Evolutionary conservation across 1,140 invertebrate species (phyloP).

Genomic region (Calycopis cecrops): DNA sequence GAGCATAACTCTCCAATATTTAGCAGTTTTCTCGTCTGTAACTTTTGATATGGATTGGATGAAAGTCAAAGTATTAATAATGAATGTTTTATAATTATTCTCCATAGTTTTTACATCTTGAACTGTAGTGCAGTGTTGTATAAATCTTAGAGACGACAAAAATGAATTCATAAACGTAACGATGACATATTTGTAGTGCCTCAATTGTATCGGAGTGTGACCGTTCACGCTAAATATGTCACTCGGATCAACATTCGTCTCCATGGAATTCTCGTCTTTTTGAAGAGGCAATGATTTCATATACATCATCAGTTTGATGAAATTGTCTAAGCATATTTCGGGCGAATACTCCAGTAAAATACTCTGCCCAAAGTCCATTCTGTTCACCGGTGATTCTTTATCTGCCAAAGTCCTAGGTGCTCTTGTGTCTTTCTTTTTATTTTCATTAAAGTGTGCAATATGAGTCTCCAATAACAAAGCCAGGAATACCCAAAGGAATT

Average conservation of each 20-base stretch:
- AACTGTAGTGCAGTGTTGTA: conserved; percentile 77
- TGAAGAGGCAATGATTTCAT: conserved; percentile 80
- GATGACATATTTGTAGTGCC: conserved; percentile 88
- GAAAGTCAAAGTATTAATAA: conserved; percentile 80
- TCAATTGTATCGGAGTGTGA: conserved; percentile 82
- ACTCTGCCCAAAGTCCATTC: conserved; percentile 82
- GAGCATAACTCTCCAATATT: conserved; percentile 88
- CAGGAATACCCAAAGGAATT: conserved; percentile 87
- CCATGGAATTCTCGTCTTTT: conserved; percentile 67
- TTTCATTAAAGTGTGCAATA: conserved; percentile 72
- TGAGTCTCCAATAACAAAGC: conserved; percentile 82
- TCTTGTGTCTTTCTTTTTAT: conserved; percentile 51
- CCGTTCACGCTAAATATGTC: conserved; percentile 81
- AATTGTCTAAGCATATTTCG: conserved; percentile 78
- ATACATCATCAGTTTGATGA: conserved; percentile 80
- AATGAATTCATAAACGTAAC: conserved; percentile 82
- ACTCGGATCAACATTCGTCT: conserved; percentile 52
- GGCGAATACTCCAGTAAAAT: conserved; percentile 81
- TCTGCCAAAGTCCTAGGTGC: conserved; percentile 50
- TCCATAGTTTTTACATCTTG: conserved; percentile 74
- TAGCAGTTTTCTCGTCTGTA: conserved; percentile 77
- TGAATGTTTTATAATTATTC: conserved; percentile 78
- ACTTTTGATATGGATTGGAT: conserved; percentile 79
- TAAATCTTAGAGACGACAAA: conserved; percentile 80
- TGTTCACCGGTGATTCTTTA: conserved; percentile 65